Evolutionary conservation across 2,888 invertebrate species (phyloP).

Genomic region (Kuschelorhynchus macadamiae): DNA sequence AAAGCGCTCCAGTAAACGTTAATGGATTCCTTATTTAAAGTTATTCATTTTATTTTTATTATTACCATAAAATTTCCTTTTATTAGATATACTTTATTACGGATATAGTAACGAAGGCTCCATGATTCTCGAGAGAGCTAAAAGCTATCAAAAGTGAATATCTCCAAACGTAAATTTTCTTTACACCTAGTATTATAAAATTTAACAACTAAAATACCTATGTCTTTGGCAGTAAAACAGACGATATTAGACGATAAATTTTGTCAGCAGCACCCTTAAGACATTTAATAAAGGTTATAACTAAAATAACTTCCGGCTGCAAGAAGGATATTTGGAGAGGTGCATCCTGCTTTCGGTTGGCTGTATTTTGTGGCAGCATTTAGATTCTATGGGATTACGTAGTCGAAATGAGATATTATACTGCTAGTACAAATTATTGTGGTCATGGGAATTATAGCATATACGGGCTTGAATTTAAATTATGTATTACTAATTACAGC

Average conservation of each 20-base stretch:
- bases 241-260: conserved; percentile 41
- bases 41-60: too few species aligned
- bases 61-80: too few species aligned
- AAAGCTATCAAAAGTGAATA: conserved; percentile 41
- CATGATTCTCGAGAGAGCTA: conserved; percentile 29
- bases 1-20: too few species aligned
- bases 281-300: conserved; percentile 35
- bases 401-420: too few species aligned
- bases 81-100: conserved; percentile 15
- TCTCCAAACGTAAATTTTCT: conserved; percentile 44
- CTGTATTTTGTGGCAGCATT: conserved; percentile 21
- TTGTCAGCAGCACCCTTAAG: conserved; percentile 25
- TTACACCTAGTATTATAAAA: conserved; percentile 45
- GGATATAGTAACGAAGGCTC: conserved; percentile 19
- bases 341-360: conserved; percentile 8
- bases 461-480: too few species aligned
- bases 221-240: conserved; percentile 46
- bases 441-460: too few species aligned
- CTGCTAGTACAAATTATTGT: too few species aligned
- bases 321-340: conserved; percentile 16
- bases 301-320: conserved; percentile 31
- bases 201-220: conserved; percentile 47
- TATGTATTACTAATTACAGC: too few species aligned
- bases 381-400: conserved; percentile 23
- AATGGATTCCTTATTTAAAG: too few species aligned